These are phyloP conservation scores for Argyresthia goedartella DNA, from an alignment of 2,888 invertebrate genomes.

Conservation along the genomic window DNA sequence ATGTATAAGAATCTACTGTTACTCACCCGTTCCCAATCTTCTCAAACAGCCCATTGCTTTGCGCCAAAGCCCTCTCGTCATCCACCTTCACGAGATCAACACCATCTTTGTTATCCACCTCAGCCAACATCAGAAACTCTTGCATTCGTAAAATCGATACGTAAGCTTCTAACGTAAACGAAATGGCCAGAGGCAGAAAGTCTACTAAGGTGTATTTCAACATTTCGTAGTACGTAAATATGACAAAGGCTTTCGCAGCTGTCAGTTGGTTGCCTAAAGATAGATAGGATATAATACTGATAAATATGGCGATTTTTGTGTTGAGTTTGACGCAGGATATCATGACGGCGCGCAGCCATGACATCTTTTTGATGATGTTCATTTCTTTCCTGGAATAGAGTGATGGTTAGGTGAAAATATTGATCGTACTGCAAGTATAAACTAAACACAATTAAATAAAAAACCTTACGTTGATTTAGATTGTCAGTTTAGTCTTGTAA, in stretches of 20 bases:
- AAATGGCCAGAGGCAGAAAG: slow-evolving; percentile 84
- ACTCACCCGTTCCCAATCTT: slow-evolving; percentile 61
- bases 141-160: slow-evolving; percentile 81
- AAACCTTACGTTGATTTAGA: too few relatives aligned
- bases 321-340: slow-evolving; percentile 82
- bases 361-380: slow-evolving; percentile 74
- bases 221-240: slow-evolving; percentile 85
- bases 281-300: slow-evolving; percentile 79
- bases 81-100: slow-evolving; percentile 45
- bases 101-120: slow-evolving; percentile 43
- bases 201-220: slow-evolving; percentile 83
- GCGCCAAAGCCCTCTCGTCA: slow-evolving; percentile 19
- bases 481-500: too few relatives aligned
- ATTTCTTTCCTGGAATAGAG: slow-evolving; percentile 73
- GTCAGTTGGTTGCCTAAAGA: slow-evolving; percentile 75
- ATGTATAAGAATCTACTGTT: too few relatives aligned
- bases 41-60: slow-evolving; percentile 44
- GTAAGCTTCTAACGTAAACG: slow-evolving; percentile 80
- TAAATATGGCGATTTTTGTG: slow-evolving; percentile 82
- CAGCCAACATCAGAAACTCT: slow-evolving; percentile 69
- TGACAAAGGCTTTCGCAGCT: slow-evolving; percentile 82
- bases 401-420: neutral
- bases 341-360: slow-evolving; percentile 76
- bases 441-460: too few relatives aligned
- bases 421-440: neutral